Percentiles rank a stretch among this genome's conserved stretches.
phyloP scores from a whole-genome alignment of 2,113 vertebrate genomes.

The Malaclemys terrapin region DNA sequence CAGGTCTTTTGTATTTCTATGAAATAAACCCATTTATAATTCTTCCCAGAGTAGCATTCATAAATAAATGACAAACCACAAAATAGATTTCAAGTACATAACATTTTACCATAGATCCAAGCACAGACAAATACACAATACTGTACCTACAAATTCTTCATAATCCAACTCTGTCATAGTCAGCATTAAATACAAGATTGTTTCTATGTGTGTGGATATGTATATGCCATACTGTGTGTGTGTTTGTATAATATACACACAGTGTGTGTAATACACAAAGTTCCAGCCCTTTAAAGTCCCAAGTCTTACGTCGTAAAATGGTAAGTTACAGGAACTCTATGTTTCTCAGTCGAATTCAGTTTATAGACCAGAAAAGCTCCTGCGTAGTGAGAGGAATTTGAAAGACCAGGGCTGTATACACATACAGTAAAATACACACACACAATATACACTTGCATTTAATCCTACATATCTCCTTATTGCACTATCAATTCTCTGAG shows the following conservation, averaged over 20 bases:
- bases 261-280: background rate
- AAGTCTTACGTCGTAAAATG: background rate
- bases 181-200: slow-evolving; percentile 53
- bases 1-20: slow-evolving; percentile 72
- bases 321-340: background rate
- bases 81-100: slow-evolving; percentile 82
- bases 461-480: slow-evolving; percentile 48
- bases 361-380: background rate
- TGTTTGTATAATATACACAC: background rate
- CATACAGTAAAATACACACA: slow-evolving; percentile 29
- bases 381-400: background rate
- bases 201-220: slow-evolving; percentile 52
- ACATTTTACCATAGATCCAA: slow-evolving; percentile 81
- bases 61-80: slow-evolving; percentile 85
- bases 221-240: slow-evolving; percentile 44
- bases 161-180: slow-evolving; percentile 57
- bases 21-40: slow-evolving; percentile 80
- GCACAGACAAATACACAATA: slow-evolving; percentile 83
- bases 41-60: slow-evolving; percentile 90
- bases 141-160: slow-evolving; percentile 81
- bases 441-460: slow-evolving; percentile 42
- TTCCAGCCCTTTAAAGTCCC: background rate
- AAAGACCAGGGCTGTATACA: slow-evolving; percentile 35
- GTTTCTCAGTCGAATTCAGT: background rate
- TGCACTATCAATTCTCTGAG: slow-evolving; percentile 52